Evolutionary conservation across 2,113 vertebrate species (phyloP), one percentile per base, ranked within the genome.

Genomic region (Phalacrocorax carbo): DNA sequence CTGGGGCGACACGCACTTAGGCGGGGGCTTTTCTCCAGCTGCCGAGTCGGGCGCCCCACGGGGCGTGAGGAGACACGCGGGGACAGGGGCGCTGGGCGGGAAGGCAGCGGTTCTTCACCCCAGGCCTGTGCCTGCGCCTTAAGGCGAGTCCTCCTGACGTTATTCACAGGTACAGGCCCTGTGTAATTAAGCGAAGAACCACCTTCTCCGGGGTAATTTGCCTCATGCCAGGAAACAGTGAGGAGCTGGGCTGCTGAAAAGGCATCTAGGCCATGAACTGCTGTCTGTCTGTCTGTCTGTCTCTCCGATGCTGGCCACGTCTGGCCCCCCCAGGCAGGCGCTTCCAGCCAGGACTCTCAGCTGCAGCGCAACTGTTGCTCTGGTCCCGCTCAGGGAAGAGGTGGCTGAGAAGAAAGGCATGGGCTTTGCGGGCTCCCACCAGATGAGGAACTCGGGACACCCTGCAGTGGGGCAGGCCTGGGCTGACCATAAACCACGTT

Each of bases 21-120:
- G 3, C 3, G 73, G 9, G 30, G 36, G 13, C 40, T 13, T 14
- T 71, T 66, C 6, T 5, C 65, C 65, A 7, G 60, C 2, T 3
- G 3, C 1, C 19, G 2, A 49, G 27, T 0, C 46, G 36, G 2
- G 3, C n/a, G 5, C 10, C 10, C n/a, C 16, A 0, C 6, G 19
- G n/a, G 62, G 51, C 66, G 5, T 3, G 66, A 9, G 30, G 7
- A 1, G 76, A 86, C 88, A 4, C 1, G 85, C 66, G 1, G 61
- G 16, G 14, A 44, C 1, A 3, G 78, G 64, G 0, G 0, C 7
- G 10, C 7, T 0, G 7, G 66, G 85, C 26, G 54, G 29, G 73
- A 73, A 92, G 48, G 7, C 66, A 61, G 48, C 0, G n/a, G 18
- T 9, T 64, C 19, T 15, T 51, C 10, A 22, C 42, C 57, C 34